Conservation (phyloP, 2,113 vertebrate species). For the Myotis lucifugus region DNA sequence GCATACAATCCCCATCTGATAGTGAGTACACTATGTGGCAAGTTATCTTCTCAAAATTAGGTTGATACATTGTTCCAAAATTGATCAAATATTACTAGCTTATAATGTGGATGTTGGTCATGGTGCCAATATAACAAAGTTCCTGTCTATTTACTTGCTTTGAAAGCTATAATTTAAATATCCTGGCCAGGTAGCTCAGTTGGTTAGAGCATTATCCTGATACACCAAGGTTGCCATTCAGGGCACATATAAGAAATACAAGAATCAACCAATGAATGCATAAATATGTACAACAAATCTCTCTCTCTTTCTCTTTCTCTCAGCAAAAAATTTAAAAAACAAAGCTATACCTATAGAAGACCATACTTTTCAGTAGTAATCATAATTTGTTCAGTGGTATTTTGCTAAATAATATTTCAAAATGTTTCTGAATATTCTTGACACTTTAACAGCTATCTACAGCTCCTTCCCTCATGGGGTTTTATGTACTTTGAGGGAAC, state of each 20-base stretch:
- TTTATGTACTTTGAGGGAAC: slow-evolving; percentile 55
- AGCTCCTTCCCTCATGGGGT: slow-evolving; percentile 21
- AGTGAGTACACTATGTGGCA: background rate
- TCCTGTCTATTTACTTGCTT: slow-evolving; percentile 31
- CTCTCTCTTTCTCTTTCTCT: too few relatives aligned
- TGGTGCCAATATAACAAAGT: background rate
- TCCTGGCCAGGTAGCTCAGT: too few relatives aligned
- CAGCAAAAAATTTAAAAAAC: background rate
- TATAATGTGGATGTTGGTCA: background rate
- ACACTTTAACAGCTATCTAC: slow-evolving; percentile 35
- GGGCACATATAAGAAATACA: background rate
- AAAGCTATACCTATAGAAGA: background rate
- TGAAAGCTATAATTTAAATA: background rate
- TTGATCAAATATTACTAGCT: background rate
- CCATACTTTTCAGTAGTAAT: slow-evolving; percentile 11
- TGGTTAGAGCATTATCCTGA: too few relatives aligned
- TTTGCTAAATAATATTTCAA: slow-evolving; percentile 47
- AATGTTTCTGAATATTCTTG: slow-evolving; percentile 60
- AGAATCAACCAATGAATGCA: background rate
- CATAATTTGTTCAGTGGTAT: background rate
- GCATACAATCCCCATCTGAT: background rate
- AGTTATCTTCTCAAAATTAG: background rate
- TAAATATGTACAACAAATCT: background rate
- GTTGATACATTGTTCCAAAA: background rate
- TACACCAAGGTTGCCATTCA: background rate